Base-by-base conservation (phyloP, 2,797 vertebrate genomes). In the Lophotriccus pileatus region DNA sequence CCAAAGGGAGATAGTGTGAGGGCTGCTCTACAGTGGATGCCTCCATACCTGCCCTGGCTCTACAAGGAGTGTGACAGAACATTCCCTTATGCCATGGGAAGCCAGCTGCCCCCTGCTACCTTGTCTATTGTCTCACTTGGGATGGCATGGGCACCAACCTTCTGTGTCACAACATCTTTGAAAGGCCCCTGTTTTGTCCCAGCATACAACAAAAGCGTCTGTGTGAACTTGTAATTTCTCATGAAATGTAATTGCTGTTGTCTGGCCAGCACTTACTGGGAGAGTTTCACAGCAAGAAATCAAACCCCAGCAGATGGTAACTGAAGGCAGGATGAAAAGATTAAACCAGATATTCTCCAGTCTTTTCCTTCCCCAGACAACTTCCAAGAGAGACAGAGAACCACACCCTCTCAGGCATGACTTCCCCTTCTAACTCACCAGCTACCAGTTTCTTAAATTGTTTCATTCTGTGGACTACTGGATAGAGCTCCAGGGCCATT, bases 261-360 rank as follows among this genome's bases (percentile, higher is more conserved):
- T 96, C 96, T 96, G 91, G 94, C 94, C 94, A 96, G 90, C 66
- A 59, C 93, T 96, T 95, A 90, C 80, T 94, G 91, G 94, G 95
- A 94, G 94, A 92, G 52, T 77, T 93, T 93, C 94, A 91, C 95
- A 94, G 91, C 63, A 79, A 85, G 94, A 70, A 88, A 75, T 63
- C 70, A 93, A 94, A 95, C 76, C 66, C 92, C 91, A 93, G 58
- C 83, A 89, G 86, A 94, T 89, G 92, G 87, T 85, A 95, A 94
- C 91, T 75, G 74, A 83, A 94, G 59, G 62, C 84, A 95, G 84
- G 77, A 96, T 95, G 83, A 85, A 87, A 94, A 96, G 93, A 95
- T 86, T 89, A 96, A 97, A 94, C 66, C 67, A 97, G 58, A 87
- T 93, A 90, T 60, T 91, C 85, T 84, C 52, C 75, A 68, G 89